phyloP scores from a whole-genome alignment of 2,797 vertebrate species.

The Sebastes miniatus region DNA sequence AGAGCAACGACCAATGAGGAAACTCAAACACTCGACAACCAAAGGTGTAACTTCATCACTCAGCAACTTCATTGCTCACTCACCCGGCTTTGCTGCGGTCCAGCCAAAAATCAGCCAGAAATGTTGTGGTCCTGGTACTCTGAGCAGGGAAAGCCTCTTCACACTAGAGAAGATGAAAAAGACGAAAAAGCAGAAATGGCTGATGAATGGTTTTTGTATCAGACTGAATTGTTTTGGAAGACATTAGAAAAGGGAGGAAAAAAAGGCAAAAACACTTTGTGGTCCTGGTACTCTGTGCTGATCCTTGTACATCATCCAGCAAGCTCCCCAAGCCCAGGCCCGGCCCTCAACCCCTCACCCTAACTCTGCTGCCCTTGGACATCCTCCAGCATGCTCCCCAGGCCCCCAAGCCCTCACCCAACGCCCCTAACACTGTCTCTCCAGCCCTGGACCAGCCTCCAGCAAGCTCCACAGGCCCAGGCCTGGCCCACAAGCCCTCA shows the following conservation, averaged over 20 bases:
- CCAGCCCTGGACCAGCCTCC: not conserved
- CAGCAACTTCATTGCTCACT: not conserved
- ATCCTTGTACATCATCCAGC: not conserved
- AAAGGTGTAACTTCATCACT: not conserved
- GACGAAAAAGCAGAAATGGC: not conserved
- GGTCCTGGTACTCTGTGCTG: not conserved
- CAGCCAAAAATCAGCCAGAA: not conserved
- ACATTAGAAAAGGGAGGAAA: not conserved
- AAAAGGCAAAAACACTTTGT: not conserved
- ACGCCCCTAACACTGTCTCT: too few species aligned
- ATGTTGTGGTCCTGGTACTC: not conserved
- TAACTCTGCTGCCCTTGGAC: not conserved
- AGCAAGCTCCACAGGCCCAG: not conserved
- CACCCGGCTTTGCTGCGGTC: not conserved
- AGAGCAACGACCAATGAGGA: not conserved
- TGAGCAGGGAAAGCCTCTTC: not conserved
- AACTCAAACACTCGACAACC: not conserved
- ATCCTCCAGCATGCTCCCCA: not conserved
- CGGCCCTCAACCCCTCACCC: not conserved
- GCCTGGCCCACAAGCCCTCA: not conserved
- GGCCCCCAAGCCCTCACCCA: not conserved
- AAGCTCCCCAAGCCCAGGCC: not conserved
- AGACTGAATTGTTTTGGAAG: not conserved
- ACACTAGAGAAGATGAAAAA: not conserved
- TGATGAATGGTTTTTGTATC: not conserved